Evolutionary conservation across 2,888 invertebrate genomes (phyloP), one percentile per base, ranked within the genome.

Genomic region (Mystacides longicornis): DNA sequence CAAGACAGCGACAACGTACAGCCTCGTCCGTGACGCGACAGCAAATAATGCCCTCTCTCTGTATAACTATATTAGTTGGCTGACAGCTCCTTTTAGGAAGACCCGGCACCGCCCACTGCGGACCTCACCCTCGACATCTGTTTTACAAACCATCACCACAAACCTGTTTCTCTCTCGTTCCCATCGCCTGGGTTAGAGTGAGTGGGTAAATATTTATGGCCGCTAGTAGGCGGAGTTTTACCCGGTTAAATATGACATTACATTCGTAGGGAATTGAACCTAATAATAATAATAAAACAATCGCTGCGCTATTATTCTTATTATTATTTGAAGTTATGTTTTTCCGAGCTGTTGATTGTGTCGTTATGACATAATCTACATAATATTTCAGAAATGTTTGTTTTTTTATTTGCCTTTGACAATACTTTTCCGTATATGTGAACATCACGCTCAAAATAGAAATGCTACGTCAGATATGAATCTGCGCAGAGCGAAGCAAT

Each of bases 201-300:
- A 55, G 7, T 2, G 48, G 14, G 11, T n/a, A 16, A 11, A 16
- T 51, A 51, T 37, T 37, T 42, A 48, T 53, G 27, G 23, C 50
- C 20, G 48, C 42, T 33, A 19, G 43, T 21, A 45, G 56, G 52
- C 48, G 56, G 56, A 49, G 56, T 23, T 22, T 22, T 16, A 14
- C 19, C 20, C 9, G 22, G 22, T 51, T 55, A 51, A 55, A 55
- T 55, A 55, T 56, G 56, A 56, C 56, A 52, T 56, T 56, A 52
- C 20, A 22, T 56, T 52, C 49, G 52, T 49, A 52, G 52, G 52
- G 56, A 56, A 56, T 43, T 56, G 49, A 45, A 49, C 56, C 52
- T 52, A 52, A 48, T 22, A 49, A 49, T 22, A 43, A 18, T 21
- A 22, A 23, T 51, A 42, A n/a, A 37, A 37, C 37, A 37, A 37